phyloP scores from a whole-genome alignment of 2,888 invertebrate species.

The Trichogramma dendrolimi region DNA sequence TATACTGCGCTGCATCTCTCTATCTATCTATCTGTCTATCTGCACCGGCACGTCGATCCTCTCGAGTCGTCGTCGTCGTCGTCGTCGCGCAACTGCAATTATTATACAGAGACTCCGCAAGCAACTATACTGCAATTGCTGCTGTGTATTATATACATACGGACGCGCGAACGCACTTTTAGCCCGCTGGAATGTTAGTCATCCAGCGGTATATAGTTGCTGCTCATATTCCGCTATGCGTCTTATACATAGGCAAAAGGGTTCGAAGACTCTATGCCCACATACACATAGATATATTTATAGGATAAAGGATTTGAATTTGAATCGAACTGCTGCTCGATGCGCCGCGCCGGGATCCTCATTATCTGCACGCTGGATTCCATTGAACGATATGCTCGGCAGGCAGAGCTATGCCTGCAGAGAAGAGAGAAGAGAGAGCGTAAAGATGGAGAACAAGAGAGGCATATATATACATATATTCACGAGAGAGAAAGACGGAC shows the following conservation, averaged over 20 bases:
- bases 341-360: neutral
- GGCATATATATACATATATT: too few species aligned
- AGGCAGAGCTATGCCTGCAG: too few species aligned
- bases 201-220: neutral
- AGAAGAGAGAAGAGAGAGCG: too few species aligned
- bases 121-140: slow-evolving; percentile 9
- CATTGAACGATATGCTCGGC: too few species aligned
- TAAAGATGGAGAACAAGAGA: too few species aligned
- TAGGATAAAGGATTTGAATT: slow-evolving; percentile 13
- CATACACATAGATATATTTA: too few species aligned
- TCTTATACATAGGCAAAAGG: too few species aligned
- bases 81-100: slow-evolving; percentile 7
- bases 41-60: neutral
- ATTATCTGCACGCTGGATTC: too few species aligned
- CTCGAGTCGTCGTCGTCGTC: neutral
- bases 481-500: neutral
- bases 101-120: slow-evolving; percentile 13
- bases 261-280: too few species aligned
- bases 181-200: slow-evolving; percentile 11
- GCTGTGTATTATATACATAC: neutral
- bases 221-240: too few species aligned
- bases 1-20: neutral
- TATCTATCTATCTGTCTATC: neutral
- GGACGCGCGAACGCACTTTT: neutral
- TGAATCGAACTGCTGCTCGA: slow-evolving; percentile 9